A percentile compares a stretch with the other conserved stretches of the same genome.
phyloP scores from a whole-genome alignment of 1,140 invertebrate genomes.

The Macrocentrus cingulum region DNA sequence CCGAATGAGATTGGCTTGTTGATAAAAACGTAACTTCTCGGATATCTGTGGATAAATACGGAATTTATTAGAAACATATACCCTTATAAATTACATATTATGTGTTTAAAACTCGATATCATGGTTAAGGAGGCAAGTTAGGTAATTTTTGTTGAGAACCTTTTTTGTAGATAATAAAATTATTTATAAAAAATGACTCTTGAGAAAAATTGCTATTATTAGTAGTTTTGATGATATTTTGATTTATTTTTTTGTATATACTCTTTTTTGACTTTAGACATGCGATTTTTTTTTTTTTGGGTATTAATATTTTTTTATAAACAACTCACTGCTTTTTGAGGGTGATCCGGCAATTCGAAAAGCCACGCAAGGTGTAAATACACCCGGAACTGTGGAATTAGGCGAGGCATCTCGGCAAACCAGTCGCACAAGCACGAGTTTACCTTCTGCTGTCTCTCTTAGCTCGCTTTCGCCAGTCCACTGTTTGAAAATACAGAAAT shows the following conservation, averaged over 20 bases:
- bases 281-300: constrained; percentile 2
- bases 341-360: constrained; percentile 82
- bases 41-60: no score
- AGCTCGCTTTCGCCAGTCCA: constrained; percentile 80
- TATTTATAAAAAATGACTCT: no score
- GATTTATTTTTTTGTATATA: not conserved
- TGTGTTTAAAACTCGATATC: no score
- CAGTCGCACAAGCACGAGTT: constrained; percentile 75
- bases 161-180: no score
- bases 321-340: constrained; percentile 67
- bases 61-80: no score
- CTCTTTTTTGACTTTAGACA: no score
- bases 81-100: no score
- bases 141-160: no score
- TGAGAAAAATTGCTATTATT: no score
- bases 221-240: no score
- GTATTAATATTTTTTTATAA: constrained; percentile 7
- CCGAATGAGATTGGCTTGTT: constrained; percentile 64
- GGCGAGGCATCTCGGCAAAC: constrained; percentile 75
- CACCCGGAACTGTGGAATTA: constrained; percentile 55
- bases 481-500: constrained; percentile 55
- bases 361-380: constrained; percentile 82
- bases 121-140: no score
- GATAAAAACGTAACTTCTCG: constrained; percentile 76
- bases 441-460: constrained; percentile 72